phyloP scores from a whole-genome alignment of 2,797 vertebrate species.

The Morelia viridis region DNA sequence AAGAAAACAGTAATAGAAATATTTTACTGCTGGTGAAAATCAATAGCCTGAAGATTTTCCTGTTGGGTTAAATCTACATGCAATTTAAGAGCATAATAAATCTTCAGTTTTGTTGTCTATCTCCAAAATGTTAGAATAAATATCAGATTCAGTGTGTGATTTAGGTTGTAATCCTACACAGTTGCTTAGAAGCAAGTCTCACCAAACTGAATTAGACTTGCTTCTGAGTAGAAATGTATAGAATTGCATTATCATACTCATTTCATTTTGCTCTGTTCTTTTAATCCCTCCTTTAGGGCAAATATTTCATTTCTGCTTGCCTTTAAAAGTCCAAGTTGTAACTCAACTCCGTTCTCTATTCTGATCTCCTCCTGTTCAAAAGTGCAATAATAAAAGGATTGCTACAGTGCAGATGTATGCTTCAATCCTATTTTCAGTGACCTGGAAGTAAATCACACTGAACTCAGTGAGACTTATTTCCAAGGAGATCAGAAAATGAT shows the following conservation, averaged over 20 bases:
- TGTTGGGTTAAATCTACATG: neutral
- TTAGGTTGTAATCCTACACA: neutral
- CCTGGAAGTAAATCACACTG: neutral
- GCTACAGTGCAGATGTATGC: neutral
- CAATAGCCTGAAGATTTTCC: conserved; percentile 6
- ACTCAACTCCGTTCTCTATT: neutral
- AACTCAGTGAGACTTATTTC: neutral
- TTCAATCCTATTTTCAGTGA: neutral
- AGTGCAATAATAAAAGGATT: neutral
- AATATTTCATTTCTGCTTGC: neutral
- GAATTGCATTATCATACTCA: neutral
- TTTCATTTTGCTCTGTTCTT: neutral
- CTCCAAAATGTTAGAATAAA: neutral
- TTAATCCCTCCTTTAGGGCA: neutral
- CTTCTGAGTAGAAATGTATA: neutral
- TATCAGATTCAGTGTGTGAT: neutral
- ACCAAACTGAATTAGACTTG: neutral
- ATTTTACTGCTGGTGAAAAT: conserved; percentile 29
- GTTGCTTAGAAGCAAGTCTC: neutral
- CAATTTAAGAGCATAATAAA: conserved; percentile 19
- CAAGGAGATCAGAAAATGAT: neutral
- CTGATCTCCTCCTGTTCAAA: neutral
- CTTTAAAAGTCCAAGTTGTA: neutral
- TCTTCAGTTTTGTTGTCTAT: conserved; percentile 15
- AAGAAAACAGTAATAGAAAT: conserved; percentile 35